phyloP scores from a whole-genome alignment of 35 echinoderm and acorn worm genomes.

The Nesometra sesokonis region DNA sequence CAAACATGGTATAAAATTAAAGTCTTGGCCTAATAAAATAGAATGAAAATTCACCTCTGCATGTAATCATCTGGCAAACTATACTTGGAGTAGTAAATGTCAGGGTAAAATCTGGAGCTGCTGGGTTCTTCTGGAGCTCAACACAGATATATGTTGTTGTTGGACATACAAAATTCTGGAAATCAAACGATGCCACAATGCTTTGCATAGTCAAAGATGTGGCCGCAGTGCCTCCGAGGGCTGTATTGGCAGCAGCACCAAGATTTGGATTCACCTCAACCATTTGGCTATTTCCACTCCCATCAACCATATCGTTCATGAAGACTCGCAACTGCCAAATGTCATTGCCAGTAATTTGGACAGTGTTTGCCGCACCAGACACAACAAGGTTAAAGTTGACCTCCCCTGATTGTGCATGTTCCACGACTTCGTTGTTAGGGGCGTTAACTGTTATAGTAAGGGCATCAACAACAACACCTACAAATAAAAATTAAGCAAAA shows the following conservation, averaged over 20 bases:
- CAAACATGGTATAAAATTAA: too few relatives aligned
- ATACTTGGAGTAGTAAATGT: neutral
- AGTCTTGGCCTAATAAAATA: neutral
- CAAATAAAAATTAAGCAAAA: neutral
- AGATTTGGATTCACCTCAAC: neutral
- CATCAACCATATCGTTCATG: conserved; percentile 22
- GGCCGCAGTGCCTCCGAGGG: neutral
- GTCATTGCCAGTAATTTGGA: conserved; percentile 1
- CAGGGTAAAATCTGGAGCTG: neutral
- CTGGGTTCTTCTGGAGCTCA: conserved; percentile 15
- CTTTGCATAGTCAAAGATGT: neutral
- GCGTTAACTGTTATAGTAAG: neutral
- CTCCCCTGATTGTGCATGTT: neutral
- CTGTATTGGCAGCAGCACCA: neutral
- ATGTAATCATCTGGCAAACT: neutral
- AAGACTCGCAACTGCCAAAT: conserved; percentile 23
- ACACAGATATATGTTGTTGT: conserved; percentile 19
- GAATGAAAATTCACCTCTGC: neutral
- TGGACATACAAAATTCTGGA: conserved; percentile 23
- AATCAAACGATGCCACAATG: neutral
- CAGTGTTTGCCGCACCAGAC: neutral
- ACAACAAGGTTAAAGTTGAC: neutral
- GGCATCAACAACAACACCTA: neutral
- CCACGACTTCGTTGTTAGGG: neutral
- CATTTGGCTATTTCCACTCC: conserved; percentile 14